A percentile compares a stretch with the other conserved stretches of the same genome.
Conservation (phyloP, 2,113 vertebrate species). For the Sylvia atricapilla region DNA sequence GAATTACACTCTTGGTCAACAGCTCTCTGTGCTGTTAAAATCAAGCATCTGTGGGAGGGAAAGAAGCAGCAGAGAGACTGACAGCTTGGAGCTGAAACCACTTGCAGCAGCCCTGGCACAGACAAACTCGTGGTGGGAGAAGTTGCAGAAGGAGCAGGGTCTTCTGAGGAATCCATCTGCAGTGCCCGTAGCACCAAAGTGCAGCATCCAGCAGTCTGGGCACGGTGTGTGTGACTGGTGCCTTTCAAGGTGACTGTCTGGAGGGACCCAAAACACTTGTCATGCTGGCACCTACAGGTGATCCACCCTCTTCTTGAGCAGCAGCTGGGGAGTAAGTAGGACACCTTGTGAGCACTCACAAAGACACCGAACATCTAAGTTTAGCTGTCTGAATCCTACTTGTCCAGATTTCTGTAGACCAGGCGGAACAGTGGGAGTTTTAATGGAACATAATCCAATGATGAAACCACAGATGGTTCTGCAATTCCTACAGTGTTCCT, state of each 20-base stretch:
- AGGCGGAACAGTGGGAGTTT: not conserved
- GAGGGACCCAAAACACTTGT: not conserved
- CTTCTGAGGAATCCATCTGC: not conserved
- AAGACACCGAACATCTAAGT: not conserved
- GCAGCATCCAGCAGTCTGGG: not conserved
- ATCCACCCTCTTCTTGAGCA: not conserved
- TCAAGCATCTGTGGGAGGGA: not conserved
- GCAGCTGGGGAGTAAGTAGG: not conserved
- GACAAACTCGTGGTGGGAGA: not conserved
- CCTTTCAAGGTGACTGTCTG: not conserved
- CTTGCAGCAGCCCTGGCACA: not conserved
- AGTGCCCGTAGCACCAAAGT: not conserved
- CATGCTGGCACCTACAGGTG: not conserved
- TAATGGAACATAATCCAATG: not conserved
- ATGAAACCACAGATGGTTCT: not conserved
- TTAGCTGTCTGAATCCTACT: not conserved
- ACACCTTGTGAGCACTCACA: not conserved
- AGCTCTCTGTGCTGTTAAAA: not conserved
- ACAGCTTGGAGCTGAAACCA: not conserved
- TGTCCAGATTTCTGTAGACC: not conserved
- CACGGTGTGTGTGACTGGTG: not conserved
- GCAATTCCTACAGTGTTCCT: not conserved
- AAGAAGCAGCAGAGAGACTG: not conserved
- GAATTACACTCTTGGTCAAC: not conserved
- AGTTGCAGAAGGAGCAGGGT: not conserved